Conservation (phyloP, 2,113 vertebrate species). For the Engraulis encrasicolus region DNA sequence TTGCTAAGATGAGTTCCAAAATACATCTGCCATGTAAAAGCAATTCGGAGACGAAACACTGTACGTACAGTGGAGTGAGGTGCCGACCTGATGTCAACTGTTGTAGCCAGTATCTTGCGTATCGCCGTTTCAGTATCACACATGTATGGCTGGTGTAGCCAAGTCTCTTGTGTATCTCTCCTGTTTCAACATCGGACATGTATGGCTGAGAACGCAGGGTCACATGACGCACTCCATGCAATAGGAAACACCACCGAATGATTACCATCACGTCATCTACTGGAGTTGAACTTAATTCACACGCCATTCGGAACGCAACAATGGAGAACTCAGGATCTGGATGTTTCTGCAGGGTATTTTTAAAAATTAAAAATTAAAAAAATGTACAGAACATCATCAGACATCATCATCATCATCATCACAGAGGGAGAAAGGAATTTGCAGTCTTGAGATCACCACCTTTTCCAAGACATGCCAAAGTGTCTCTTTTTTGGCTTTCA, state of each 20-base stretch:
- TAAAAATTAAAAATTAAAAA: slow-evolving; percentile 5
- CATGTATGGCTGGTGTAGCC: slow-evolving; percentile 34
- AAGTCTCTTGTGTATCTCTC: background rate
- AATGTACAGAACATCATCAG: slow-evolving; percentile 29
- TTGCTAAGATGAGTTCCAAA: slow-evolving; percentile 43
- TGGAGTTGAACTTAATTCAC: slow-evolving; percentile 21
- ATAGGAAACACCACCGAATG: slow-evolving; percentile 35
- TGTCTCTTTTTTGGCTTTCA: slow-evolving; percentile 16
- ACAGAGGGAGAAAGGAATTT: slow-evolving; percentile 12
- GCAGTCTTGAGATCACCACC: background rate
- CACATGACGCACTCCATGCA: slow-evolving; percentile 47
- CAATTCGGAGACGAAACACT: slow-evolving; percentile 37
- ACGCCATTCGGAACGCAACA: slow-evolving; percentile 9
- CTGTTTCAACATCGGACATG: slow-evolving; percentile 29
- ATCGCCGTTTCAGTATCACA: slow-evolving; percentile 25
- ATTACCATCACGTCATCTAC: slow-evolving; percentile 26
- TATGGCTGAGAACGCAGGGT: slow-evolving; percentile 32
- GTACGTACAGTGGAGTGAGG: slow-evolving; percentile 40
- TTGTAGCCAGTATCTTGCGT: slow-evolving; percentile 26
- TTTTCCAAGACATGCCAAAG: slow-evolving; percentile 3
- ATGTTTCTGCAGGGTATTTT: background rate
- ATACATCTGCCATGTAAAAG: slow-evolving; percentile 39
- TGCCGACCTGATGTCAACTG: slow-evolving; percentile 12
- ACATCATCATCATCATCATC: slow-evolving; percentile 14
- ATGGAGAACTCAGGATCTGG: slow-evolving; percentile 17